Conservation (phyloP, 2,888 invertebrate genomes). For the Lathronympha strigana region DNA sequence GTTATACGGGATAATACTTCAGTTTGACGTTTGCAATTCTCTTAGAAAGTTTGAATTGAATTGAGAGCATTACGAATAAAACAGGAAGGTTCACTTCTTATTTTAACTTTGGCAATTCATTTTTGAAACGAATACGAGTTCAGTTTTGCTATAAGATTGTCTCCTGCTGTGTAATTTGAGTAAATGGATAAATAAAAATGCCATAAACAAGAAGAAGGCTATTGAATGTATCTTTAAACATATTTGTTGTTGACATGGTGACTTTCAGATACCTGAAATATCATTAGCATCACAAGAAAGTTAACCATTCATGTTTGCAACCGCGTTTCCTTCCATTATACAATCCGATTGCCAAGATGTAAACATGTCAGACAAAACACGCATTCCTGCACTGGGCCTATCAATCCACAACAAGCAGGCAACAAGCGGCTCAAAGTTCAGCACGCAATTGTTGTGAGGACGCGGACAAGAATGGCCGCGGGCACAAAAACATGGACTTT, state of each 20-base stretch:
- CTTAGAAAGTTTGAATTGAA: background rate
- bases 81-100: constrained; percentile 2
- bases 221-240: too few relatives aligned
- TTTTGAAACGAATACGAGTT: background rate
- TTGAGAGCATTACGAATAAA: background rate
- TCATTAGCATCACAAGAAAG: background rate
- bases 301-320: background rate
- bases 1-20: background rate
- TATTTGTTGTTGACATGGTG: too few relatives aligned
- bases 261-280: too few relatives aligned
- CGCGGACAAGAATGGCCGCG: constrained; percentile 39
- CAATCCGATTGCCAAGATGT: too few relatives aligned
- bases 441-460: constrained; percentile 56
- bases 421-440: constrained; percentile 68
- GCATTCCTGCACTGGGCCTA: constrained; percentile 36
- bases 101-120: background rate
- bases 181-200: too few relatives aligned
- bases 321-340: background rate
- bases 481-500: constrained; percentile 49
- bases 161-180: too few relatives aligned
- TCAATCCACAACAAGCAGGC: constrained; percentile 47
- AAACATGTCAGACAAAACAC: constrained; percentile 18
- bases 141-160: background rate
- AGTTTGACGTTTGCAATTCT: constrained; percentile 5
- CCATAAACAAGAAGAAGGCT: too few relatives aligned